Percentiles rank a stretch among this genome's conserved stretches.
phyloP scores from a whole-genome alignment of 2,888 invertebrate genomes.

The Tortricodes alternella region DNA sequence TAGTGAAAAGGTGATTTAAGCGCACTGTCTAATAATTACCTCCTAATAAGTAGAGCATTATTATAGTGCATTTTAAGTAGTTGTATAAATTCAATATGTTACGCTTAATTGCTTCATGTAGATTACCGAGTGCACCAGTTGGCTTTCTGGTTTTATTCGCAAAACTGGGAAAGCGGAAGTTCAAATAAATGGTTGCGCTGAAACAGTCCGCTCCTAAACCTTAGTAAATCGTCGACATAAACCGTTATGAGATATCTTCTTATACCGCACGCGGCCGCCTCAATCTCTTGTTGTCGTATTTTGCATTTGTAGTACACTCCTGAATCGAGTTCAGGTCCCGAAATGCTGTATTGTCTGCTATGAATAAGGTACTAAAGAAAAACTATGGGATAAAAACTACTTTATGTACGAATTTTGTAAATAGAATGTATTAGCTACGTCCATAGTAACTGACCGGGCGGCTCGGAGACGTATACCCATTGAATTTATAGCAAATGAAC shows the following conservation, averaged over 20 bases:
- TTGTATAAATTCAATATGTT: not conserved
- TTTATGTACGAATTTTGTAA: slow-evolving; percentile 13
- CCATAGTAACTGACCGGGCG: not conserved
- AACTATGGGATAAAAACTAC: slow-evolving; percentile 14
- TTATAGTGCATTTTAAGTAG: not conserved
- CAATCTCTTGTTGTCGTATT: slow-evolving; percentile 57
- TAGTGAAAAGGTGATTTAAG: too few relatives aligned
- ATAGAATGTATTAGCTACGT: not conserved
- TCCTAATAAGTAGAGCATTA: too few relatives aligned
- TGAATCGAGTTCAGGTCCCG: slow-evolving; percentile 42
- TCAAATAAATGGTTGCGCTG: slow-evolving; percentile 55
- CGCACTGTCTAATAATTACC: too few relatives aligned
- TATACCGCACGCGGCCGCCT: slow-evolving; percentile 55
- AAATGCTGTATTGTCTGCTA: slow-evolving; percentile 44
- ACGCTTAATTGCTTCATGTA: slow-evolving; percentile 4
- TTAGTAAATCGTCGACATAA: slow-evolving; percentile 68
- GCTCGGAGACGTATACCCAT: not conserved
- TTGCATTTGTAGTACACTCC: slow-evolving; percentile 55
- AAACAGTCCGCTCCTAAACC: slow-evolving; percentile 31
- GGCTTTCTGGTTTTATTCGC: slow-evolving; percentile 49
- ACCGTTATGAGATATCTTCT: slow-evolving; percentile 67
- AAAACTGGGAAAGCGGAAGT: slow-evolving; percentile 48
- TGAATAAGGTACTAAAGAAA: slow-evolving; percentile 39
- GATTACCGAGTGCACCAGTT: slow-evolving; percentile 40
- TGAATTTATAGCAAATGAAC: slow-evolving; percentile 7